A percentile compares a stretch with the other conserved stretches of the same genome.
phyloP scores from a whole-genome alignment of 2,888 invertebrate species.

The Drosophila mimica region DNA sequence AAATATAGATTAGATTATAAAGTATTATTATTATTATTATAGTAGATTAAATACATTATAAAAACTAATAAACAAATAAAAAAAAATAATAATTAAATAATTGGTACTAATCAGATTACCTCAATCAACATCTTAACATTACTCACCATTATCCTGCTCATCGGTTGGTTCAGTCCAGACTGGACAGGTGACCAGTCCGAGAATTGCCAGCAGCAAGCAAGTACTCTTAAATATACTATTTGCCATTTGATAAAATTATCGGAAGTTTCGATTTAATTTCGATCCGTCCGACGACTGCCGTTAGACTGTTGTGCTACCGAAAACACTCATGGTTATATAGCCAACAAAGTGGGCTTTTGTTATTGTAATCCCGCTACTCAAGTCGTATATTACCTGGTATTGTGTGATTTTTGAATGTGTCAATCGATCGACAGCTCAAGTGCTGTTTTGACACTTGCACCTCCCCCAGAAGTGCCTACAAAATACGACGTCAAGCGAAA shows the following conservation, averaged over 20 bases:
- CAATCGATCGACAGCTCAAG: slow-evolving; percentile 60
- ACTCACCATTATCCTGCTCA: slow-evolving; percentile 63
- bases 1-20: no score
- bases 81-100: background rate
- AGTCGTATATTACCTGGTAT: slow-evolving; percentile 17
- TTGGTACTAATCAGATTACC: background rate
- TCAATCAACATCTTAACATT: no score
- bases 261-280: slow-evolving; percentile 4
- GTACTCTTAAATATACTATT: slow-evolving; percentile 14
- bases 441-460: slow-evolving; percentile 41
- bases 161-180: slow-evolving; percentile 50
- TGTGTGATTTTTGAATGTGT: slow-evolving; percentile 51
- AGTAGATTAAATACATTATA: no score
- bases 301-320: slow-evolving; percentile 44
- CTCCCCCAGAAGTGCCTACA: slow-evolving; percentile 34
- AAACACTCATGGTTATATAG: slow-evolving; percentile 59
- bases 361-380: slow-evolving; percentile 15
- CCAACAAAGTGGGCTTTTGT: slow-evolving; percentile 17
- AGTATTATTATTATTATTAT: no score
- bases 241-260: slow-evolving; percentile 20
- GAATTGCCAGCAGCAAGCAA: slow-evolving; percentile 27
- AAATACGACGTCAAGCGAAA: slow-evolving; percentile 38
- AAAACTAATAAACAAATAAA: background rate
- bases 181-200: slow-evolving; percentile 32
- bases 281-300: slow-evolving; percentile 26